Base-by-base conservation (phyloP, 2,888 invertebrate species). In the Platynereis dumerilii region DNA sequence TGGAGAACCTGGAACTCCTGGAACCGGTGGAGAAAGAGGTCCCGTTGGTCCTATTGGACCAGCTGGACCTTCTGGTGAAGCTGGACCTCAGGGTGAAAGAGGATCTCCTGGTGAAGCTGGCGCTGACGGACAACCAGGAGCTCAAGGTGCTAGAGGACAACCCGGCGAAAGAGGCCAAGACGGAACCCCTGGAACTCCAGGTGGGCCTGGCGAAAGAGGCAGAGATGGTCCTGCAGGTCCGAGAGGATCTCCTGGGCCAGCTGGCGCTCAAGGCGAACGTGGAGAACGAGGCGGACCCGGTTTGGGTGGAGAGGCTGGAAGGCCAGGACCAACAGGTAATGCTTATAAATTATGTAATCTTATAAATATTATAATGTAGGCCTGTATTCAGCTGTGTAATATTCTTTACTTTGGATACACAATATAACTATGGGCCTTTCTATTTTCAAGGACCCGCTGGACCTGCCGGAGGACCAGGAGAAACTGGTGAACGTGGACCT, bases 81-180 rank as follows among this genome's bases (percentile, higher is more conserved):
- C 66, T 56, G 69, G 69, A 62, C 56, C 58, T 28, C 28, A 57
- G 22, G 66, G 66, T 44, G 54, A 61, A 57, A 24, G 28, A 54
- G 67, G 64, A 26, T 52, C 42, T 26, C 20, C 64, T n/a, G 70
- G 70, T 28, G 55, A 48, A 15, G 58, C 60, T 57, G 70, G 70
- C 24, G 58, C 55, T 28, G 22, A n/a, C 24, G 65, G 69, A 12
- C 58, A 64, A 15, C 28, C 45, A n/a, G 62, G 62, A 26, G 42
- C 62, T 12, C n/a, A 52, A 42, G 65, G 64, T 53, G 27, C 15
- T 65, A 65, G 60, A 74, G 80, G 83, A 67, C 69, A 74, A 17
- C 77, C 79, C 64, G 83, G 83, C 83, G 83, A 85, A 1, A 76
- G 81, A 26, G 89, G 89, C 42, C 83, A 86, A 44, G 57, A 42